Conservation (phyloP, 2,113 vertebrate genomes). For the Taurulus bubalis region DNA sequence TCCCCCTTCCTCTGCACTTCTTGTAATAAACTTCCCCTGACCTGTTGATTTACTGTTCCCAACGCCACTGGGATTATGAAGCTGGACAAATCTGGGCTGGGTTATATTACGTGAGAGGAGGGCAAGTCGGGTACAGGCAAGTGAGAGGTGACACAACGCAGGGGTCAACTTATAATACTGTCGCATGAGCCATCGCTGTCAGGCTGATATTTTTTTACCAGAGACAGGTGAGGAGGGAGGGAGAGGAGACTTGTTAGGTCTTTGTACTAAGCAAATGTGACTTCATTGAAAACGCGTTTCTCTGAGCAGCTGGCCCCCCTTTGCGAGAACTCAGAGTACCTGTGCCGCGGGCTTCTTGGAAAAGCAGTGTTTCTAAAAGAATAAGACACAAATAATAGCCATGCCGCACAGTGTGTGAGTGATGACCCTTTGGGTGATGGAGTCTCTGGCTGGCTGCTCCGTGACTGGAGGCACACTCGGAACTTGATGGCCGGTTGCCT, state of each 20-base stretch:
- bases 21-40: constrained; percentile 71
- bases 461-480: constrained; percentile 21
- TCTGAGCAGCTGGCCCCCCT: constrained; percentile 45
- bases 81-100: constrained; percentile 69
- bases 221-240: background rate
- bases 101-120: constrained; percentile 53
- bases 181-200: constrained; percentile 52
- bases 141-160: constrained; percentile 52
- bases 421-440: constrained; percentile 28
- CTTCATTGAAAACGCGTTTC: constrained; percentile 52
- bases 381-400: constrained; percentile 52
- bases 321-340: constrained; percentile 61
- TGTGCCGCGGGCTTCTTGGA: constrained; percentile 55
- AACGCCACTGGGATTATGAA: constrained; percentile 66
- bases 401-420: constrained; percentile 19
- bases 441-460: constrained; percentile 21
- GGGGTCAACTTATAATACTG: constrained; percentile 48
- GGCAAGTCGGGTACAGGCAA: constrained; percentile 28
- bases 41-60: constrained; percentile 79
- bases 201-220: constrained; percentile 64
- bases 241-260: constrained; percentile 56
- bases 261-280: constrained; percentile 54
- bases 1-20: constrained; percentile 3
- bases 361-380: constrained; percentile 53
- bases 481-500: constrained; percentile 2